Conservation (phyloP, 2,113 vertebrate genomes). For the Mormyrus iriodes region DNA sequence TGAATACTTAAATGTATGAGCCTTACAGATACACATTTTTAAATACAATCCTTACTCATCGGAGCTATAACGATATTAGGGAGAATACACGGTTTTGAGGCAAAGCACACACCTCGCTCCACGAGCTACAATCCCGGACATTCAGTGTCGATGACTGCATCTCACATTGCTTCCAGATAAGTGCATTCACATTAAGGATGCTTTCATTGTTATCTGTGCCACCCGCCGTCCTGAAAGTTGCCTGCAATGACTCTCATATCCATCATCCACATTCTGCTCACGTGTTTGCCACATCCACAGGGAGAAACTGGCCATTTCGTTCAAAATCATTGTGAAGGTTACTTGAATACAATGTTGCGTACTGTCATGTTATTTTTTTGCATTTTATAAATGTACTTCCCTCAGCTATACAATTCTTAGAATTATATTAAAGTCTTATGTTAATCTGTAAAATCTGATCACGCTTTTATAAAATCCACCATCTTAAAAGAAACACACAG, state of each 20-base stretch:
- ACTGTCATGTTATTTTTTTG: background rate
- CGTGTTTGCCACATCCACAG: too few relatives aligned
- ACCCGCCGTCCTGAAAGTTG: background rate
- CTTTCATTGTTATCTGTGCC: background rate
- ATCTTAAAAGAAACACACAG: slow-evolving; percentile 74
- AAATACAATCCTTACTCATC: slow-evolving; percentile 5
- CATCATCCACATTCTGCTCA: background rate
- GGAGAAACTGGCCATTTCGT: background rate
- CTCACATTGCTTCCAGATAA: slow-evolving; percentile 41
- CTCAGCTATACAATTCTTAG: background rate
- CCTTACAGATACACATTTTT: background rate
- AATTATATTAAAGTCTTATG: background rate
- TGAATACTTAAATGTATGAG: background rate
- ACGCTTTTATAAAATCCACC: slow-evolving; percentile 53
- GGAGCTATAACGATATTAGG: slow-evolving; percentile 24
- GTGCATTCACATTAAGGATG: slow-evolving; percentile 35
- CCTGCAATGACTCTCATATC: background rate
- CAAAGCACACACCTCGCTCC: background rate
- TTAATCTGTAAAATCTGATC: background rate
- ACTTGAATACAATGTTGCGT: background rate
- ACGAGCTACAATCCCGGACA: slow-evolving; percentile 31
- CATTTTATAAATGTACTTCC: background rate
- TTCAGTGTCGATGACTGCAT: slow-evolving; percentile 42
- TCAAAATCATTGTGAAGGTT: background rate
- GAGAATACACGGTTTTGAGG: slow-evolving; percentile 24